Evolutionary conservation across 2,888 invertebrate species (phyloP).

Genomic region (Diploptera punctata): DNA sequence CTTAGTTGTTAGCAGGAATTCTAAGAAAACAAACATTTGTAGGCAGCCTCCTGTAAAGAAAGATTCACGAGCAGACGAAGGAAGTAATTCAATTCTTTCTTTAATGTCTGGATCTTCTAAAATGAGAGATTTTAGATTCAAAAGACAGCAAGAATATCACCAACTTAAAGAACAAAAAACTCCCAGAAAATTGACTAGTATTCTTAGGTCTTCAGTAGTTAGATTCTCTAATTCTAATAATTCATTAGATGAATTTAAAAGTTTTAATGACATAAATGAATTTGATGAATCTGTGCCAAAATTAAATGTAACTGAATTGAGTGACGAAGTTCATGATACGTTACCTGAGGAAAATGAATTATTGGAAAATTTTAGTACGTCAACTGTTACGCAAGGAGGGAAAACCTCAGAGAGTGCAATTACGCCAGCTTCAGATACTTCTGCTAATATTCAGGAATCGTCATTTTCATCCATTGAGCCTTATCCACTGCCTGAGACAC

Average conservation of each 20-base stretch:
- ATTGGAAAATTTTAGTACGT: no score
- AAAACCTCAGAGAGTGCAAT: constrained; percentile 1
- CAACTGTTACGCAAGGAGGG: no score
- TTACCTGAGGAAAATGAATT: no score
- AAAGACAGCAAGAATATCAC: constrained; percentile 5
- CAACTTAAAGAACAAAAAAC: no score
- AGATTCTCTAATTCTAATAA: no score
- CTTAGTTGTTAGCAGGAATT: not conserved
- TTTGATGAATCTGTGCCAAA: constrained; percentile 17
- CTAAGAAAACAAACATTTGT: not conserved
- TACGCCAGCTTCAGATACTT: not conserved
- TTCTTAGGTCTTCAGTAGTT: no score
- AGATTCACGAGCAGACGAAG: not conserved
- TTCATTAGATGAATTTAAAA: no score
- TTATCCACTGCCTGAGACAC: constrained; percentile 41
- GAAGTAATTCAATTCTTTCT: not conserved
- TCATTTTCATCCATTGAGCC: constrained; percentile 34
- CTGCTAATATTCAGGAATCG: constrained; percentile 22
- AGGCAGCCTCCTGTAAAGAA: not conserved
- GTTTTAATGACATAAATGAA: no score
- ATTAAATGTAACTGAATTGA: not conserved
- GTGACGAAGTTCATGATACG: no score
- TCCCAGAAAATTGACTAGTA: no score
- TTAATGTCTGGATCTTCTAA: not conserved
- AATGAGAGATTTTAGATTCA: not conserved